These are phyloP conservation scores for Geophilus truncorum DNA, from an alignment of 2,888 invertebrate genomes.

Conservation along the genomic window DNA sequence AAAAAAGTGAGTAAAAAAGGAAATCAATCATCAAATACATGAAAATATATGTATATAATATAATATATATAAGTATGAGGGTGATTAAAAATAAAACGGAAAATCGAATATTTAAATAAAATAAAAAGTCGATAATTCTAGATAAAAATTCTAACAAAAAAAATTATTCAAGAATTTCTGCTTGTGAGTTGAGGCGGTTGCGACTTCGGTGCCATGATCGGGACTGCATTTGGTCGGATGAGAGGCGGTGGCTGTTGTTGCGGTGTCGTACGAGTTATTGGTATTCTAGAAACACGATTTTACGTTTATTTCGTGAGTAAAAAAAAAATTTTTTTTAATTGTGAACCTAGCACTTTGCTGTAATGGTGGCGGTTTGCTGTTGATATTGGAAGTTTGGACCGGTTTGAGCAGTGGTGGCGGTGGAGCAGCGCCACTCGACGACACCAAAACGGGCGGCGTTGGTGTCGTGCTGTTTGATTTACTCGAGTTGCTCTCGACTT, in stretches of 20 bases:
- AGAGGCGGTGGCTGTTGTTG: conserved; percentile 37
- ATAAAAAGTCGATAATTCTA: neutral
- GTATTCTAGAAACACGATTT: conserved; percentile 25
- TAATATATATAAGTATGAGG: neutral
- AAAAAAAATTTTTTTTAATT: no score
- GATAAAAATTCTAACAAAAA: neutral
- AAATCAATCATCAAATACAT: neutral
- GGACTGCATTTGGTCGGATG: conserved; percentile 36
- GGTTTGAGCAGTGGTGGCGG: conserved; percentile 37
- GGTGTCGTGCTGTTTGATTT: conserved; percentile 37
- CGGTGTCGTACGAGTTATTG: neutral
- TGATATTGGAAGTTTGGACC: conserved; percentile 34
- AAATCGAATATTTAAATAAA: neutral
- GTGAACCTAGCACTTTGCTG: conserved; percentile 36
- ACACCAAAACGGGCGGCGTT: conserved; percentile 32
- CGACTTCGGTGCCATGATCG: conserved; percentile 35
- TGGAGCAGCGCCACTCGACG: conserved; percentile 32
- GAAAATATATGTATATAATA: neutral
- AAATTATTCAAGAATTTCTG: conserved; percentile 34
- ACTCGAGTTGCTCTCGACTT: conserved; percentile 33
- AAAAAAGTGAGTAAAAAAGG: neutral
- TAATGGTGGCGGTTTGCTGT: conserved; percentile 30
- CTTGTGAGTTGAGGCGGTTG: conserved; percentile 37
- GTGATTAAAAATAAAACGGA: neutral
- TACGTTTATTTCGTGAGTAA: neutral